A percentile compares a stretch with the other conserved stretches of the same genome.
These are phyloP conservation scores for Drosophila longiperda DNA, from an alignment of 2,888 invertebrate genomes.

Conservation along the genomic window DNA sequence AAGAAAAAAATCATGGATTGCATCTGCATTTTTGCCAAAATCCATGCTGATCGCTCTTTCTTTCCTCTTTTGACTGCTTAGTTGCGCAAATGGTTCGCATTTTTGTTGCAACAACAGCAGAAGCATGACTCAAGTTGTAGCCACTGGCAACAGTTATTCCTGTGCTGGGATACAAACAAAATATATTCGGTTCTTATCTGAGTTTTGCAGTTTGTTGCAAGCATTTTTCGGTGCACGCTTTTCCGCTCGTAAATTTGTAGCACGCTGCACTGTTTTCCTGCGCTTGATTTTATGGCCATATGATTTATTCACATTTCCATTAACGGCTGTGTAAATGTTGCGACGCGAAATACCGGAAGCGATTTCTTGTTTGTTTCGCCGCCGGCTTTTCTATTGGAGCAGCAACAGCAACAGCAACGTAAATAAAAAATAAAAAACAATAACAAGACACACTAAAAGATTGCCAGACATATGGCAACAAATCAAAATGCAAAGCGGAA, in stretches of 20 bases:
- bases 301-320: constrained; percentile 81
- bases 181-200: constrained; percentile 40
- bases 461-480: constrained; percentile 57
- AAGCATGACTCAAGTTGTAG: background rate
- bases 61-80: background rate
- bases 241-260: constrained; percentile 51
- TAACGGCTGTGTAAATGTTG: constrained; percentile 79
- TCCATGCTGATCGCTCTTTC: background rate
- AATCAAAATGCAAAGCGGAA: constrained; percentile 78
- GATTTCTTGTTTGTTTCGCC: constrained; percentile 72
- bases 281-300: constrained; percentile 65
- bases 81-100: background rate
- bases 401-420: constrained; percentile 14
- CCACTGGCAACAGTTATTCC: background rate
- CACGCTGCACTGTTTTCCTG: constrained; percentile 62
- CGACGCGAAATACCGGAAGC: constrained; percentile 77
- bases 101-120: constrained; percentile 3
- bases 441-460: constrained; percentile 50
- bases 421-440: constrained; percentile 4
- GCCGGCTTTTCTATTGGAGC: constrained; percentile 28
- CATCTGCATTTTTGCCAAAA: constrained; percentile 6
- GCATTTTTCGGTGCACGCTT: constrained; percentile 33
- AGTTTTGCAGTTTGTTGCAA: constrained; percentile 26
- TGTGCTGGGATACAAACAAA: constrained; percentile 29
- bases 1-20: background rate